Conservation (phyloP, 2,888 invertebrate species). For the Hirudinaria manillensis region DNA sequence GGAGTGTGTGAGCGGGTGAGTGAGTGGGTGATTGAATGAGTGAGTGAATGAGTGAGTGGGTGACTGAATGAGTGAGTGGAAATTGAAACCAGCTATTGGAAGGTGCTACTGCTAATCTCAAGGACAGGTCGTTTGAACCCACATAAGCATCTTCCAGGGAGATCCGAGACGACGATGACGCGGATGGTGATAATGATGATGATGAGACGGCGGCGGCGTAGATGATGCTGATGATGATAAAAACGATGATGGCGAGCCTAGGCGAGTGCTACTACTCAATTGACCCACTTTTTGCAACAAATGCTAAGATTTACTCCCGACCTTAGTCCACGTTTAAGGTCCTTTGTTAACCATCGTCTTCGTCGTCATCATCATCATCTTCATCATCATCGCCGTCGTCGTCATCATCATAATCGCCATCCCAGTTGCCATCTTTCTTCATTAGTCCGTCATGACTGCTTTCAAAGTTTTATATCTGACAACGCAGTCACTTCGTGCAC, state of each 20-base stretch:
- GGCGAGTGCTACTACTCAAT: neutral
- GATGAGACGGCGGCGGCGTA: neutral
- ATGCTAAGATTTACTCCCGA: too few relatives aligned
- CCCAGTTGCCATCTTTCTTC: constrained; percentile 10
- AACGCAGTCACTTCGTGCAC: too few relatives aligned
- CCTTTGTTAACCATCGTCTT: neutral
- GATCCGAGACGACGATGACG: neutral
- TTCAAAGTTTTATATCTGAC: too few relatives aligned
- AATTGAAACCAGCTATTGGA: too few relatives aligned
- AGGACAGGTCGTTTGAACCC: too few relatives aligned
- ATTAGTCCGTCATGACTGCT: too few relatives aligned
- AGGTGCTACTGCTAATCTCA: too few relatives aligned
- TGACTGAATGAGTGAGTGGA: neutral
- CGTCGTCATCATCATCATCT: constrained; percentile 12
- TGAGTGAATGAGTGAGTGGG: too few relatives aligned
- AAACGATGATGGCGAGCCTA: constrained; percentile 1
- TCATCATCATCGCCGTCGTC: constrained; percentile 26
- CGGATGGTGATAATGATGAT: constrained; percentile 11
- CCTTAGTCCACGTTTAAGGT: too few relatives aligned
- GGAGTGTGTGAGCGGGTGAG: too few relatives aligned
- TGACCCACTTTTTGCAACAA: too few relatives aligned
- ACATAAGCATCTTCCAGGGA: neutral
- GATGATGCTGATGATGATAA: neutral
- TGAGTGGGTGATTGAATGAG: too few relatives aligned
- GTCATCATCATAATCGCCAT: constrained; percentile 28